Base-by-base conservation (phyloP, 23 tunicate species). In the Trididemnum nubilum region DNA sequence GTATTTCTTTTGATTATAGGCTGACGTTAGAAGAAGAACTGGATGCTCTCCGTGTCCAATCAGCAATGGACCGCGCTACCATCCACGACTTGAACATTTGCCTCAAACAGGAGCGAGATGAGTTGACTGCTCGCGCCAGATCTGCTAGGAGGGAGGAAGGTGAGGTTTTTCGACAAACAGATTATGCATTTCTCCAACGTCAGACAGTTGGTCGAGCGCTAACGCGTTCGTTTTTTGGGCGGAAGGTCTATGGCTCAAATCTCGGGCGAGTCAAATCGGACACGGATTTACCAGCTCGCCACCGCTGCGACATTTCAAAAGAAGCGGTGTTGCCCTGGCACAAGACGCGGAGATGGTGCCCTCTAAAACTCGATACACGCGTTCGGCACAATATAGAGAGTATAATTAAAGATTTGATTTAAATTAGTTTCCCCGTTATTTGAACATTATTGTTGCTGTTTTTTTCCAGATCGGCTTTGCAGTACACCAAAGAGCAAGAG, bases 1-100 rank as follows among this genome's bases (percentile, higher is more conserved):
- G n/a, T n/a, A n/a, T n/a, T n/a, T n/a, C n/a, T n/a, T n/a, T n/a
- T n/a, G n/a, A n/a, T n/a, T n/a, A n/a, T 35, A 87, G 91, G 34
- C 72, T 87, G 66, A 31, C 64, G 18, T 60, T 92, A 63, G 97
- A 92, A 51, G 97, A 92, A 49, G 91, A 86, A 21, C 37, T 92
- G 58, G 97, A 92, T 69, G 78, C 80, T 35, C 76, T 92, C 35
- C 85, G 91, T 1, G 97, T 92, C 12, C 91, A 92, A 78, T 57
- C 83, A 15, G 80, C 97, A 22, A 92, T 86, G 91, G 97, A 92
- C 72, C 81, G 89, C 69, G 91, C 97, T 25, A 82, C 85, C 23
- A 82, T 90, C 22, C 96, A 90, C 29, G 96, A 90, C 51, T 69
- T 90, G 7, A 90, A 90, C 70, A 65, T 90, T 54, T 81, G 86